Conservation (phyloP, 2,888 invertebrate species). For the Acanthosepion pharaonis region DNA sequence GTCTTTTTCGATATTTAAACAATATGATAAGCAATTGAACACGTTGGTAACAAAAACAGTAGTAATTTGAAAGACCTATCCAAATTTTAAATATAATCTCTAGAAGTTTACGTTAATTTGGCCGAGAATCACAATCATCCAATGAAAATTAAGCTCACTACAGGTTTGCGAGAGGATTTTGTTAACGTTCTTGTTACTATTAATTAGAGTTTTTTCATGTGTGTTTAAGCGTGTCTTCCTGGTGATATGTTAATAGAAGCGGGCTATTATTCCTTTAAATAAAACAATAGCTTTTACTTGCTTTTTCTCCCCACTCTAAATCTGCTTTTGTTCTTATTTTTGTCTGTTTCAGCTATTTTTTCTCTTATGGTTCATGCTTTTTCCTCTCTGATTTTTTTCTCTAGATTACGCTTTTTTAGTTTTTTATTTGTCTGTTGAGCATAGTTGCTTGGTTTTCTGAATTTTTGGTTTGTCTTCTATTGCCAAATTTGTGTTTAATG, state of each 20-base stretch:
- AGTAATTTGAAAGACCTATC: background rate
- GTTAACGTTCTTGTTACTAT: no score
- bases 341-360: no score
- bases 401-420: background rate
- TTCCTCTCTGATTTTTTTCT: background rate
- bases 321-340: background rate
- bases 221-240: background rate
- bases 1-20: background rate
- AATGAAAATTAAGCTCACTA: no score
- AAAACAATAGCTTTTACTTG: background rate
- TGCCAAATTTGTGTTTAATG: no score
- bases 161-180: no score
- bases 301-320: background rate
- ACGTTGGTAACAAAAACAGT: background rate
- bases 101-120: no score
- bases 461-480: background rate
- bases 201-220: background rate
- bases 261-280: background rate
- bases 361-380: background rate
- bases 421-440: background rate
- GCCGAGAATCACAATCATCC: no score
- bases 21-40: background rate
- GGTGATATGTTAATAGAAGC: background rate
- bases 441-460: background rate
- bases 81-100: background rate